phyloP scores from a whole-genome alignment of 2,797 vertebrate genomes.

The Malacoraja senta region DNA sequence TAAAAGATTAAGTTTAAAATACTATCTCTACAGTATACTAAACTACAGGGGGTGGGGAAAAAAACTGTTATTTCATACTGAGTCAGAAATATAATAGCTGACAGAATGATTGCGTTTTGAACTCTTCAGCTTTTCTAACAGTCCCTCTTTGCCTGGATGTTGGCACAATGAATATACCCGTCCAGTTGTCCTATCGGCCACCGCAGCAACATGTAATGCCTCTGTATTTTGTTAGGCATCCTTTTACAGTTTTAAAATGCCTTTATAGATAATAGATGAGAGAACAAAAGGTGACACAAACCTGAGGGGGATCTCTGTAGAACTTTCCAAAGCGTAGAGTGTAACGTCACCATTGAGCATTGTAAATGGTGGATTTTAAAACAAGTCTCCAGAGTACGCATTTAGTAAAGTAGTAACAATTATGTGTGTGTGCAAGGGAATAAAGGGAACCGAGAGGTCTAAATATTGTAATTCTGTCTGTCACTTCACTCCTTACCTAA shows the following conservation, averaged over 20 bases:
- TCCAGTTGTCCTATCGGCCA: slow-evolving; percentile 26
- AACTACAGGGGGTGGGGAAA: background rate
- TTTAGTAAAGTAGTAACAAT: slow-evolving; percentile 36
- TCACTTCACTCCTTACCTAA: slow-evolving; percentile 22
- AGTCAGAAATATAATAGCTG: slow-evolving; percentile 12
- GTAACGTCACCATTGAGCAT: slow-evolving; percentile 1
- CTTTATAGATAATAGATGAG: slow-evolving; percentile 25
- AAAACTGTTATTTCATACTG: background rate
- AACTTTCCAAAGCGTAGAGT: slow-evolving; percentile 8
- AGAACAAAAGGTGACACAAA: slow-evolving; percentile 26
- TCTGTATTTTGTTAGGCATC: slow-evolving; percentile 26
- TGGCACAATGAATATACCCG: slow-evolving; percentile 2
- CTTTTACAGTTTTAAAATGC: slow-evolving; percentile 17
- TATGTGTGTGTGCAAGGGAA: background rate
- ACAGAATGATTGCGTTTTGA: slow-evolving; percentile 12
- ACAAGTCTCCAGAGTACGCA: slow-evolving; percentile 23
- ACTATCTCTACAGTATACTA: background rate
- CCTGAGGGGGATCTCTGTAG: background rate
- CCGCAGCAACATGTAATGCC: slow-evolving; percentile 17
- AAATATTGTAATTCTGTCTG: slow-evolving; percentile 37
- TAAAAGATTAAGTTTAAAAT: background rate
- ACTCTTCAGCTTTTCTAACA: slow-evolving; percentile 9
- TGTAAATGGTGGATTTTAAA: slow-evolving; percentile 2
- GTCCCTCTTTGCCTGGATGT: background rate
- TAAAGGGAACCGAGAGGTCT: slow-evolving; percentile 27